phyloP scores from a whole-genome alignment of 2,113 vertebrate species.

The Anoplopoma fimbria region DNA sequence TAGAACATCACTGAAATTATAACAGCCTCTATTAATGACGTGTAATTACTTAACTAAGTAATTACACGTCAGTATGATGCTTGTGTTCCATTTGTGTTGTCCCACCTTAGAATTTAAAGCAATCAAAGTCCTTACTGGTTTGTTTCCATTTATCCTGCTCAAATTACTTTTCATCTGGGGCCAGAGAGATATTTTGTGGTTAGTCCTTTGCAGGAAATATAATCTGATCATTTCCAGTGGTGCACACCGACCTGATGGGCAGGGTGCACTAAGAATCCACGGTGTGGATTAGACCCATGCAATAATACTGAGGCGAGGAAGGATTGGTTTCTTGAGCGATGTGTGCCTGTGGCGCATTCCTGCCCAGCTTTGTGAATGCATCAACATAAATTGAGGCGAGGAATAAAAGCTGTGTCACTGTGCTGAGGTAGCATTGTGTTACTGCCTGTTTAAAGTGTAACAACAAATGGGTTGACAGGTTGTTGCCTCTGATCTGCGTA shows the following conservation, averaged over 20 bases:
- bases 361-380: conserved; percentile 62
- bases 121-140: too few relatives aligned
- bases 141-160: not conserved
- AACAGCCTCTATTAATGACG: not conserved
- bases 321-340: conserved; percentile 65
- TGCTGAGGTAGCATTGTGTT: conserved; percentile 60
- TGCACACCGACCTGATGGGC: not conserved
- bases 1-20: not conserved
- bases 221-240: not conserved
- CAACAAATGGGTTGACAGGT: conserved; percentile 49
- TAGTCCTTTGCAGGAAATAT: not conserved
- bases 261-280: conserved; percentile 21
- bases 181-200: not conserved
- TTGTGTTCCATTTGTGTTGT: not conserved
- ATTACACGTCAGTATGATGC: not conserved
- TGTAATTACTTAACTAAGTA: too few relatives aligned
- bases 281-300: conserved; percentile 24
- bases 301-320: conserved; percentile 44
- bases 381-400: conserved; percentile 64
- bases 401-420: conserved; percentile 75
- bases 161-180: not conserved
- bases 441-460: conserved; percentile 52
- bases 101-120: not conserved
- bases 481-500: conserved; percentile 48
- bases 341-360: conserved; percentile 59